Base-by-base conservation (phyloP, 2,113 vertebrate genomes). In the Grammomys dolichurus region DNA sequence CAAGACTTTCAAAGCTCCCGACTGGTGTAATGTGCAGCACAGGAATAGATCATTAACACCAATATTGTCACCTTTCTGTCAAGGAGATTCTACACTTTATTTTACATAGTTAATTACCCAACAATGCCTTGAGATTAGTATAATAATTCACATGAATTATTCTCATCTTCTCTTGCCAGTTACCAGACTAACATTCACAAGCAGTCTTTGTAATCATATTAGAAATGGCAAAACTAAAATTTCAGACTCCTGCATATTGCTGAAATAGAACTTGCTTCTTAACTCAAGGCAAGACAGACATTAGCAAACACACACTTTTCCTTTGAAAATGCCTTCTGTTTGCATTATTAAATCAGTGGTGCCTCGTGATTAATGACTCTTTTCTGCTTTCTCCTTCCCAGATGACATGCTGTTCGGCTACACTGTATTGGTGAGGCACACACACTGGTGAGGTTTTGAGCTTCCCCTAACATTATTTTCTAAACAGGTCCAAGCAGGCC, bases 401-500 rank as follows among this genome's bases (percentile, higher is more conserved):
- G 22, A 4, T 76, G 72, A 65, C 40, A 26, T 1, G 72, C 40
- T 58, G 12, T 51, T 84, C 78, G 33, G 28, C 3, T 48, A n/a
- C 36, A 1, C 70, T 73, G 87, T 91, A 43, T 46, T 76, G 84
- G 6, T 19, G 69, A 80, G 90, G 85, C 69, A 28, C 89, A 54
- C 40, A 72, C 76, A 17, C 1, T 91, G 77, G 80, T 40, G 94
- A 95, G 87, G 8, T 70, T 94, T 94, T 85, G 82, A 96, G 80
- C 75, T 60, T 90, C 77, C 98, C 43, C 75, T 90, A 67, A 51
- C 90, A 40, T 94, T 96, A 28, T 88, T 96, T 77, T 77, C 88
- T 56, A n/a, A 97, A 94, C 98, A 96, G 96, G 98, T 24, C 96
- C 98, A 97, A 98, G 87, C 98, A 98, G 63, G 98, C 96, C 98